Percentiles rank a stretch among this genome's conserved stretches.
Conservation (phyloP, 2,797 vertebrate genomes). For the Propithecus deckenii region DNA sequence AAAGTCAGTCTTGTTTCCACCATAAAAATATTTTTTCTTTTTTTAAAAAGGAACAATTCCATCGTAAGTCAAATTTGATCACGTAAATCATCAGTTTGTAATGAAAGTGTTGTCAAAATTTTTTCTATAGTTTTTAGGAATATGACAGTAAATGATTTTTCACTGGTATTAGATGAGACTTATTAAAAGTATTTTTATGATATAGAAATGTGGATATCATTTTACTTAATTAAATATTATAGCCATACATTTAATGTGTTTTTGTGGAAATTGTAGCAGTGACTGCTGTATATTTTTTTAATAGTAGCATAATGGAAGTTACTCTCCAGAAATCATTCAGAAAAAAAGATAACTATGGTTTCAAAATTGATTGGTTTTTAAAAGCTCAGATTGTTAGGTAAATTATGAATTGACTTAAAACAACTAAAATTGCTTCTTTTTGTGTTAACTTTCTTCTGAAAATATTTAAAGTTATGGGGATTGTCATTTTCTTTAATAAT, state of each 20-base stretch:
- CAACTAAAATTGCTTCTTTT: constrained; percentile 42
- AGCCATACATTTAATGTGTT: constrained; percentile 11
- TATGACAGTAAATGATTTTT: constrained; percentile 48
- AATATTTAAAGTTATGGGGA: constrained; percentile 50
- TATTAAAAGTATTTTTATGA: constrained; percentile 41
- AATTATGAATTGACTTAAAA: constrained; percentile 43
- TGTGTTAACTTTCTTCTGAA: constrained; percentile 42
- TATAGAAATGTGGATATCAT: constrained; percentile 31
- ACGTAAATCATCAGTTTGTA: constrained; percentile 46
- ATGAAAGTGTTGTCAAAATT: not conserved
- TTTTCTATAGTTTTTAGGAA: constrained; percentile 33
- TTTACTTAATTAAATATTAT: constrained; percentile 37
- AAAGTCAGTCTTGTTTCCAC: constrained; percentile 51
- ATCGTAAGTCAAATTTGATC: constrained; percentile 37
- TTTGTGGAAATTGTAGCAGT: constrained; percentile 30
- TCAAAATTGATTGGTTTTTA: constrained; percentile 55
- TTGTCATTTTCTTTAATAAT: constrained; percentile 56
- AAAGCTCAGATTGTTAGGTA: constrained; percentile 41
- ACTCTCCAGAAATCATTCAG: not conserved
- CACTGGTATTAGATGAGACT: constrained; percentile 27
- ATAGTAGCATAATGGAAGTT: constrained; percentile 6
- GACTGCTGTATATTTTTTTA: constrained; percentile 2
- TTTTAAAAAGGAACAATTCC: not conserved
- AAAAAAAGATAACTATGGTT: not conserved
- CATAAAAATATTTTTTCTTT: not conserved